These are phyloP conservation scores for Hirtodrosophila cameraria DNA, from an alignment of 2,888 invertebrate genomes.

Conservation along the genomic window DNA sequence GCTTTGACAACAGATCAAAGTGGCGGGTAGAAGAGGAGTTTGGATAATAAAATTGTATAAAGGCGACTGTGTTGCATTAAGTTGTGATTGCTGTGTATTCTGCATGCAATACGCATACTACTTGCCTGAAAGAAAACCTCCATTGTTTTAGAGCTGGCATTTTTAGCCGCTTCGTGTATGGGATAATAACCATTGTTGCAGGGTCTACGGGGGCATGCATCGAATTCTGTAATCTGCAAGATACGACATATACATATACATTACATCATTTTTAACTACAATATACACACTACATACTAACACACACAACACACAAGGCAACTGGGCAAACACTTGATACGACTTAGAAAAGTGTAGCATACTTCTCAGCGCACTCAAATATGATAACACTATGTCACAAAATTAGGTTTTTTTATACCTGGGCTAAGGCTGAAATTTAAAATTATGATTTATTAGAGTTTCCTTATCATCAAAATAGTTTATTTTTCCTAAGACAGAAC, in stretches of 20 bases:
- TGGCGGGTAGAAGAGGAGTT: background rate
- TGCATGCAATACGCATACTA: slow-evolving; percentile 60
- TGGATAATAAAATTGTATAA: background rate
- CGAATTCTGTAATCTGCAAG: slow-evolving; percentile 90
- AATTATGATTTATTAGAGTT: too few species aligned
- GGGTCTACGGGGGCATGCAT: slow-evolving; percentile 90
- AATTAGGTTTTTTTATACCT: too few species aligned
- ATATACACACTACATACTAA: slow-evolving; percentile 21
- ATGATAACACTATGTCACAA: too few species aligned
- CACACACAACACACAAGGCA: slow-evolving; percentile 18
- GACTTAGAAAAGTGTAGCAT: slow-evolving; percentile 46
- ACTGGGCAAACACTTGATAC: slow-evolving; percentile 14
- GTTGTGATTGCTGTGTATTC: background rate
- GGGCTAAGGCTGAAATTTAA: too few species aligned
- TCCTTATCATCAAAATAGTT: too few species aligned
- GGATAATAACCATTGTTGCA: slow-evolving; percentile 96
- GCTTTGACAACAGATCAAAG: slow-evolving; percentile 35
- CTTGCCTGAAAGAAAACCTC: slow-evolving; percentile 89
- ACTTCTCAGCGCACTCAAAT: slow-evolving; percentile 56
- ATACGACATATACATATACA: slow-evolving; percentile 57
- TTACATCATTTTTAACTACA: slow-evolving; percentile 17
- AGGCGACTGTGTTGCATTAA: background rate
- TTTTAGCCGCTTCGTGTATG: slow-evolving; percentile 95
- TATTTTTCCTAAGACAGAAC: too few species aligned
- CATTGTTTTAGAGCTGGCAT: slow-evolving; percentile 93